phyloP scores from a whole-genome alignment of 2,888 invertebrate species.

The Vesta saturnalis region DNA sequence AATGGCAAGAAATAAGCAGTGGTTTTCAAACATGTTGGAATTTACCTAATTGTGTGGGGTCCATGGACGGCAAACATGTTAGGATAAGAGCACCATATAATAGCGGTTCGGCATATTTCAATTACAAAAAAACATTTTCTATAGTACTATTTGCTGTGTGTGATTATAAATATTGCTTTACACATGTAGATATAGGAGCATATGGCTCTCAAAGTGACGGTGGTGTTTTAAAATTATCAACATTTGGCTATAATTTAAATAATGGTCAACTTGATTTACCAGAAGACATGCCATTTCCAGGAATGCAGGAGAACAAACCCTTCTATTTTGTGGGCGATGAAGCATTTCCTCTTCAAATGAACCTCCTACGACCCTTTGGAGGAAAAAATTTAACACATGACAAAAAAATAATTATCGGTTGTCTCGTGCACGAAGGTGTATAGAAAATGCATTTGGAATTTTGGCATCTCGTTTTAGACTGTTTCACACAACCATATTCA shows the following conservation, averaged over 20 bases:
- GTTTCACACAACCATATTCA: slow-evolving; percentile 6
- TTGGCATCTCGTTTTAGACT: slow-evolving; percentile 14
- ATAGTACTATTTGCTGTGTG: slow-evolving; percentile 50
- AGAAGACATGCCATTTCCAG: slow-evolving; percentile 43
- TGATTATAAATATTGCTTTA: slow-evolving; percentile 51
- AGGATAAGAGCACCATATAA: slow-evolving; percentile 48
- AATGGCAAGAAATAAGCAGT: too few relatives aligned
- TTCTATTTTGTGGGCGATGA: slow-evolving; percentile 50
- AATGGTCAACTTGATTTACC: too few relatives aligned
- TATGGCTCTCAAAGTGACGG: slow-evolving; percentile 52
- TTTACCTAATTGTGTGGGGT: slow-evolving; percentile 47
- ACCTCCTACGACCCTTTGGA: slow-evolving; percentile 38
- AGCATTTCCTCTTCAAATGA: slow-evolving; percentile 44
- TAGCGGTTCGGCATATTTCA: slow-evolving; percentile 49
- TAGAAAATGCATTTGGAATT: slow-evolving; percentile 24
- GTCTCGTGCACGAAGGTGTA: slow-evolving; percentile 26
- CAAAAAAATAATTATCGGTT: slow-evolving; percentile 36
- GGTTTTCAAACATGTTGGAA: slow-evolving; percentile 41
- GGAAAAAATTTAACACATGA: slow-evolving; percentile 36
- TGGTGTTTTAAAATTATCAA: slow-evolving; percentile 43
- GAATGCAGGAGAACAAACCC: slow-evolving; percentile 41
- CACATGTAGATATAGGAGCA: slow-evolving; percentile 50
- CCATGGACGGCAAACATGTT: too few relatives aligned
- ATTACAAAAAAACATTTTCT: slow-evolving; percentile 53
- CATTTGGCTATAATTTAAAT: slow-evolving; percentile 34